Base-by-base conservation (phyloP, 2,797 vertebrate species). In the Catamblyrhynchus diadema region DNA sequence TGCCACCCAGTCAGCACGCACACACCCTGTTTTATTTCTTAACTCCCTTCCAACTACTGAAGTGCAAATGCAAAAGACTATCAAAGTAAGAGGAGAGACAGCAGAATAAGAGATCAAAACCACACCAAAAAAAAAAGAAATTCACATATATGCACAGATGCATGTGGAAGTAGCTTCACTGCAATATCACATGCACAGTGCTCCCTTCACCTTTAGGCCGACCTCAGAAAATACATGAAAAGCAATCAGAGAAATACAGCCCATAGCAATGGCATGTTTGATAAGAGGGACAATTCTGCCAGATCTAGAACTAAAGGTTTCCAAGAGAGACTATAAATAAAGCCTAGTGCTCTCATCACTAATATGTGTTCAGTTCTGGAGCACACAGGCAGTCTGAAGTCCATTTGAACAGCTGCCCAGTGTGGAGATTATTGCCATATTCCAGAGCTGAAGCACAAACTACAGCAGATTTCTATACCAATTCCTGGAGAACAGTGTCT, bases 321-420 rank as follows among this genome's bases (percentile, higher is more conserved):
- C 67, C 37, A 12, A 39, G 25, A 45, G 4, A 90, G 28, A 41
- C 77, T 90, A 39, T 77, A 93, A 81, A 81, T 37, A 79, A 2
- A 94, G n/a, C 25, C 69, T 28, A 24, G 11, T 14, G 30, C 45
- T 86, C 42, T 84, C 62, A 74, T 81, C 77, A 12, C 42, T 59
- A 19, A 37, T 66, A 32, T 17, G 4, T 41, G 59, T 51, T 87
- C 53, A 67, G 37, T 56, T 89, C 91, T 82, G 74, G 51, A 87
- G 66, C 67, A 85, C 37, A 47, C 30, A 37, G 37, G 60, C 71
- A 90, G 80, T 35, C 81, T 87, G 81, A 91, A 89, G 86, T 91
- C 77, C 51, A 82, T 45, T 56, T 93, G 91, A 84, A 83, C 59
- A 6, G 6, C 50, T 61, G 65, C 86, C 77, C 10, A 4, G 8